A percentile compares a stretch with the other conserved stretches of the same genome.
Evolutionary conservation across 2,888 invertebrate species (phyloP).

Genomic region (Eucera pruinosa): DNA sequence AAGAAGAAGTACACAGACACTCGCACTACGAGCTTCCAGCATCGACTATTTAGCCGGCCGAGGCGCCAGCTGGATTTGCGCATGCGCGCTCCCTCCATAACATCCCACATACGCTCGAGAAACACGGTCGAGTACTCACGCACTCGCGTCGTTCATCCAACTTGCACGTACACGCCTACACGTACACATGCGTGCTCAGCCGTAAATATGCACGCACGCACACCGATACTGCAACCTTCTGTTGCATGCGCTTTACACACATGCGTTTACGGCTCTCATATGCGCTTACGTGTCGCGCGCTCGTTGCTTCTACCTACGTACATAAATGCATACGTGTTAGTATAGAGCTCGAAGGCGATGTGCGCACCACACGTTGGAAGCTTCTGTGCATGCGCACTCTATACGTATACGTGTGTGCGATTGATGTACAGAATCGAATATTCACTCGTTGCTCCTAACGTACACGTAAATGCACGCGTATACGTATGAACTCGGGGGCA

Average conservation of each 20-base stretch:
- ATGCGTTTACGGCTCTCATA: neutral
- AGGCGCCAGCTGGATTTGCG: conserved; percentile 68
- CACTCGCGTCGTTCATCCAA: neutral
- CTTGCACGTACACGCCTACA: neutral
- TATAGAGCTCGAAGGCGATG: too few species aligned
- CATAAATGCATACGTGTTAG: too few species aligned
- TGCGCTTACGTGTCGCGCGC: too few species aligned
- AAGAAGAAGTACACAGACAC: conserved; percentile 53
- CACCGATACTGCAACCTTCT: neutral
- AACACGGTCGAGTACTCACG: neutral
- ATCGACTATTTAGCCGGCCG: conserved; percentile 76
- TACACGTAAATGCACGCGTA: too few species aligned
- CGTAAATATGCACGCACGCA: too few species aligned
- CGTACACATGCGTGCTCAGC: neutral
- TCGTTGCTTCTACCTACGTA: too few species aligned
- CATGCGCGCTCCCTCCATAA: conserved; percentile 56
- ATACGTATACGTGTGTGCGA: too few species aligned
- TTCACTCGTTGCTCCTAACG: too few species aligned
- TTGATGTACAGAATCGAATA: too few species aligned
- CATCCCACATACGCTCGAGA: conserved; percentile 5
- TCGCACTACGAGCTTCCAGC: conserved; percentile 73
- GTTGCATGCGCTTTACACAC: neutral
- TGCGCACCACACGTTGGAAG: too few species aligned
- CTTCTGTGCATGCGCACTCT: too few species aligned
- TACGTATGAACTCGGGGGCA: too few species aligned